Evolutionary conservation across 2,888 invertebrate species (phyloP).

Genomic region (Dasysyrphus albostriatus): DNA sequence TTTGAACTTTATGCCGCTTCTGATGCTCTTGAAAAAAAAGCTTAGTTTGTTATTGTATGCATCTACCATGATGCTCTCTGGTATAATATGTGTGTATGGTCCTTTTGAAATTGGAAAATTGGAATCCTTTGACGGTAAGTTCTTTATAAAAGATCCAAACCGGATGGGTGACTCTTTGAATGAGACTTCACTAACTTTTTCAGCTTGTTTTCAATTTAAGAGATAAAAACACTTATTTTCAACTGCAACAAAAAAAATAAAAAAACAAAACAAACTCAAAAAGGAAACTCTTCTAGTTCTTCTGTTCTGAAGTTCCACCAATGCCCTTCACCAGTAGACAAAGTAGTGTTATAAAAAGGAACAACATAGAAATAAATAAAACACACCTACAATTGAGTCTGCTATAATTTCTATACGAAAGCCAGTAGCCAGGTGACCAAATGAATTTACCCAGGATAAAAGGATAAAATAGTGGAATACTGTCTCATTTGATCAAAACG

Average conservation of each 20-base stretch:
- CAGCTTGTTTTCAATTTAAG: slow-evolving; percentile 68
- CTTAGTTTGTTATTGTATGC: slow-evolving; percentile 12
- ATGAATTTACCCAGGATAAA: slow-evolving; percentile 73
- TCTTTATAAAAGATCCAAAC: slow-evolving; percentile 25
- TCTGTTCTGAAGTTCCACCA: slow-evolving; percentile 34
- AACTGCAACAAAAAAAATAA: slow-evolving; percentile 6
- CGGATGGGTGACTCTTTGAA: slow-evolving; percentile 56
- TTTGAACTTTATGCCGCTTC: slow-evolving; percentile 49
- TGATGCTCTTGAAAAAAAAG: slow-evolving; percentile 23
- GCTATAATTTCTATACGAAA: slow-evolving; percentile 43
- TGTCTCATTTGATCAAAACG: slow-evolving; percentile 77
- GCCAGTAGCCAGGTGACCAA: slow-evolving; percentile 71
- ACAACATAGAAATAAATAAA: slow-evolving; percentile 58
- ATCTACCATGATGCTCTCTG: neutral
- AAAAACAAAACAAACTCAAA: neutral
- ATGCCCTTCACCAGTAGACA: slow-evolving; percentile 34
- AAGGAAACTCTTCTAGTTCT: slow-evolving; percentile 25
- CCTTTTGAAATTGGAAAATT: slow-evolving; percentile 70
- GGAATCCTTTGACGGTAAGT: slow-evolving; percentile 63
- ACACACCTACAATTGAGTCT: slow-evolving; percentile 48
- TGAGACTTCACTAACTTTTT: slow-evolving; percentile 48
- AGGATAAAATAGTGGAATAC: slow-evolving; percentile 73
- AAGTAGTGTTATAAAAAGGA: slow-evolving; percentile 31
- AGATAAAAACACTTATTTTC: slow-evolving; percentile 66
- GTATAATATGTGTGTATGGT: slow-evolving; percentile 17